Evolutionary conservation across 2,888 invertebrate species (phyloP).

Genomic region (Chouioia cunea): DNA sequence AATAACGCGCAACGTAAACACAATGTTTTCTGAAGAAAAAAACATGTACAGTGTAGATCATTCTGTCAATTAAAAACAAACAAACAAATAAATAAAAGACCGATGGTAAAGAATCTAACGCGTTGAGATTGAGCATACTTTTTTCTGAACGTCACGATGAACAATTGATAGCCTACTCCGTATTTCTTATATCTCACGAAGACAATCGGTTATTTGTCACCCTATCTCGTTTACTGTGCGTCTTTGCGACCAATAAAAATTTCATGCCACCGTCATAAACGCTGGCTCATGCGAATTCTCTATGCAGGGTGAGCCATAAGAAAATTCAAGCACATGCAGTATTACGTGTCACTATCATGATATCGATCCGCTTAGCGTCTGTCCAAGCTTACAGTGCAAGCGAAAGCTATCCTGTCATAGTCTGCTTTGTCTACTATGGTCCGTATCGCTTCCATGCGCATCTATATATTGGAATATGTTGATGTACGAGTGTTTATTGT

Average conservation of each 20-base stretch:
- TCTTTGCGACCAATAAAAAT: slow-evolving; percentile 6
- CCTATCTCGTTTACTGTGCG: not conserved
- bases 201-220: not conserved
- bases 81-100: too few species aligned
- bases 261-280: slow-evolving; percentile 10
- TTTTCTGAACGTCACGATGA: too few species aligned
- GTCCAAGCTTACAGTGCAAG: slow-evolving; percentile 48
- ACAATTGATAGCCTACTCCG: too few species aligned
- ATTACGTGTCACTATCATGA: slow-evolving; percentile 57
- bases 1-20: too few species aligned
- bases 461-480: not conserved
- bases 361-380: slow-evolving; percentile 58
- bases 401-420: slow-evolving; percentile 33
- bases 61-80: too few species aligned
- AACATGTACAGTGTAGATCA: too few species aligned
- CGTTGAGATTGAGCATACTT: too few species aligned
- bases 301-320: slow-evolving; percentile 12
- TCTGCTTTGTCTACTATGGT: slow-evolving; percentile 47
- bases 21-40: too few species aligned
- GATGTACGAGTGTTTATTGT: not conserved
- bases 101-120: too few species aligned
- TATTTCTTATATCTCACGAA: too few species aligned
- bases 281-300: not conserved
- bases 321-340: slow-evolving; percentile 45
- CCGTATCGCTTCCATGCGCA: slow-evolving; percentile 32